These are phyloP conservation scores for Hippocampus abdominalis DNA, from an alignment of 2,113 vertebrate species.

Conservation along the genomic window DNA sequence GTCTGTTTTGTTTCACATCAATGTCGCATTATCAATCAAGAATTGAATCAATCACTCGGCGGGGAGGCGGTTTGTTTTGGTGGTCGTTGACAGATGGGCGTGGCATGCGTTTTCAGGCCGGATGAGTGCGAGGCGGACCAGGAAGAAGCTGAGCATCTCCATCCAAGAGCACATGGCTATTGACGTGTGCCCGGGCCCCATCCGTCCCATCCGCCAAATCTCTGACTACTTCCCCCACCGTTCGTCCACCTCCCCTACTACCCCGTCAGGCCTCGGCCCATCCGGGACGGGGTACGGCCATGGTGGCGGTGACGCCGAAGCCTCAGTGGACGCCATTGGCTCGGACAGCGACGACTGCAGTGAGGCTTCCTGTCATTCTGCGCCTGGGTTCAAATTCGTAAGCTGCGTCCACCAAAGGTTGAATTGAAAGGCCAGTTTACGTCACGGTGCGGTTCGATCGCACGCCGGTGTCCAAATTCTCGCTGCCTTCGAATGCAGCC, in stretches of 20 bases:
- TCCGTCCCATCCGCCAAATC: conserved; percentile 73
- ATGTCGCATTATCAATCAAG: no score
- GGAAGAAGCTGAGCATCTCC: conserved; percentile 72
- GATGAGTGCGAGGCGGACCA: conserved; percentile 61
- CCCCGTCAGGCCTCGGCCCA: conserved; percentile 18
- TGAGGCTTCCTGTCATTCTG: conserved; percentile 46
- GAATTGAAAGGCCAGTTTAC: no score
- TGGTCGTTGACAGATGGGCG: no score
- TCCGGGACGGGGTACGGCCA: no score
- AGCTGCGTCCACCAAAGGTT: no score
- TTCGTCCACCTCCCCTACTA: conserved; percentile 49
- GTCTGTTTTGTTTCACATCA: no score
- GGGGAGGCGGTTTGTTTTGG: no score
- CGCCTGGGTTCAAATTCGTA: conserved; percentile 18
- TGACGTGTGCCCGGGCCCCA: conserved; percentile 74
- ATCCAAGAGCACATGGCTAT: conserved; percentile 80
- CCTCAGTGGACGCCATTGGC: conserved; percentile 69
- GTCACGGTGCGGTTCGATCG: no score
- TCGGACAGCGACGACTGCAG: conserved; percentile 75
- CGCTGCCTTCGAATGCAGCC: no score
- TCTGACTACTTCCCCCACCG: conserved; percentile 74
- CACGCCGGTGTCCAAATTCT: no score
- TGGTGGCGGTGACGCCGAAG: neutral
- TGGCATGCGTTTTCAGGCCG: no score
- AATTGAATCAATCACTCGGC: no score